Conservation (phyloP, 2,113 vertebrate genomes). For the Petaurus breviceps region DNA sequence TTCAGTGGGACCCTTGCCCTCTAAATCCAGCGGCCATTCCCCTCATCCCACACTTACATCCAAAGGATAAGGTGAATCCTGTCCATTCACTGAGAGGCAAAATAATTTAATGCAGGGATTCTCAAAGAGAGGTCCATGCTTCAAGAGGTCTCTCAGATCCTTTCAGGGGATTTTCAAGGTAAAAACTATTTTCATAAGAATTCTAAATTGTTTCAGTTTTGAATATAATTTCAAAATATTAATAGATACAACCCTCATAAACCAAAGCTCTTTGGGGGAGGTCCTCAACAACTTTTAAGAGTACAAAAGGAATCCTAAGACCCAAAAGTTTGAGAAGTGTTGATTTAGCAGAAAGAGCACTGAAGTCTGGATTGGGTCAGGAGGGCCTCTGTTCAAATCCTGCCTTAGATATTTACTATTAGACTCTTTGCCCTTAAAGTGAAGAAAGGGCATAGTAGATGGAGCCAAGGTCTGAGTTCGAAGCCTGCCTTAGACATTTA, state of each 20-base stretch:
- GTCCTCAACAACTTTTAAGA: background rate
- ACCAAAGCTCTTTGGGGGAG: background rate
- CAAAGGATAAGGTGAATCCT: background rate
- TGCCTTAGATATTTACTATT: background rate
- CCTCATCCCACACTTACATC: background rate
- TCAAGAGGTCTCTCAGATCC: background rate
- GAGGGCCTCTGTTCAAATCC: background rate
- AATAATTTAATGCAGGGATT: background rate
- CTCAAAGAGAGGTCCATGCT: background rate
- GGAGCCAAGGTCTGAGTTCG: background rate
- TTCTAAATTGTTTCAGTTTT: background rate
- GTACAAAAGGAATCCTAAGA: background rate
- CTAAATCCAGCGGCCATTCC: background rate
- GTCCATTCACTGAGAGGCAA: background rate
- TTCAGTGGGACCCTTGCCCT: background rate
- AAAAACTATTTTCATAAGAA: background rate
- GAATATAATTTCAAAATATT: background rate
- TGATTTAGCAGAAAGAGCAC: background rate
- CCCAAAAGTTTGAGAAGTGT: background rate
- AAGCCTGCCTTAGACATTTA: background rate
- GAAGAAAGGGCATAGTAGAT: background rate
- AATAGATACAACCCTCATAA: background rate
- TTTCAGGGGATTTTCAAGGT: background rate
- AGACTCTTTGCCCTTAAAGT: background rate
- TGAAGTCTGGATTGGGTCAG: background rate